Base-by-base conservation (phyloP, 1,140 invertebrate species). In the Schmidtea mediterranea region DNA sequence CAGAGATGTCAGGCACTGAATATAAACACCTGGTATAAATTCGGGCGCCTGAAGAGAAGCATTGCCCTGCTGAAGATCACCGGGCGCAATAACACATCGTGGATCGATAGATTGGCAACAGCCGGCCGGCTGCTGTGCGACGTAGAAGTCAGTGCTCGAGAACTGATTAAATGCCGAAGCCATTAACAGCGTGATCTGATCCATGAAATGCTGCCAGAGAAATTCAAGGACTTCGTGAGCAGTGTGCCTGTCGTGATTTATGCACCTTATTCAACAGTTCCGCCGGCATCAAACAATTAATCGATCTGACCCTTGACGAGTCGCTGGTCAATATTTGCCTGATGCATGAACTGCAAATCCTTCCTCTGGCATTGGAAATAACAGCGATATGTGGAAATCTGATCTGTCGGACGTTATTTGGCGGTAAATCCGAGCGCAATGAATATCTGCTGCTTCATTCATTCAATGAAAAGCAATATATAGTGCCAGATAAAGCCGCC, bases 391-490 rank as follows among this genome's bases (percentile, higher is more conserved):
- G 83, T 55, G 89, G 86, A 55, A 74, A 69, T 55, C 54, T 68
- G 6, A 60, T 71, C 59, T 84, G 82, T 1, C 72, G 82, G 52
- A 95, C 89, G 9, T 62, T 97, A 21, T 73, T 84, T 61, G 83
- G 82, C 21, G 89, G 87, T 22, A 71, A 89, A 51, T 82, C 87
- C 0, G 87, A 95, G 61, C 70, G 90, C 53, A 98, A 95, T 65
- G 90, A 97, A 60, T 95, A 74, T 65, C 68, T 97, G 18, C 62
- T 97, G 37, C 66, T 97, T 0, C 90, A 97, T 63, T 89, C 89
- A 2, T 98, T 97, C 62, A 72, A 75, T 51, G 76, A 83, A 54
- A 81, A 80, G 59, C 75, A 78, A 54, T 95, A 78, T 60, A 83
- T 98, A 56, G 77, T 82, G 5, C 90, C 90, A 0, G 87, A 97